A percentile compares a stretch with the other conserved stretches of the same genome.
Conservation (phyloP, 1,140 invertebrate species). For the Hydropsyche tenuis region DNA sequence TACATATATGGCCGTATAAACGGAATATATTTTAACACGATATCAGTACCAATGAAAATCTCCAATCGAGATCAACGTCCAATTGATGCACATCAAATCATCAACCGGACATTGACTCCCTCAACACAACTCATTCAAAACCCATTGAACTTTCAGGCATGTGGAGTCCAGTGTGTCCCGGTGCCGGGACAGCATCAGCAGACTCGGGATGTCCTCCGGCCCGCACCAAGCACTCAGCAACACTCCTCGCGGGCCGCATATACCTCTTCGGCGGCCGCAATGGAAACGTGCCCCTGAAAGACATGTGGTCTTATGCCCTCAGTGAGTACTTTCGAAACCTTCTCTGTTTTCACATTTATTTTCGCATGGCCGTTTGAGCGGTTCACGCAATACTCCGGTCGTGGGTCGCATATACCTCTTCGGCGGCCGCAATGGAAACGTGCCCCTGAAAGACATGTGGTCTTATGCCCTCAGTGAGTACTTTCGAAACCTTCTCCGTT, state of each 20-base stretch:
- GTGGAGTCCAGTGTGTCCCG: conserved; percentile 65
- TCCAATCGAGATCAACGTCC: too few species aligned
- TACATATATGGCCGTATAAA: too few species aligned
- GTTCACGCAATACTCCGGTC: conserved; percentile 68
- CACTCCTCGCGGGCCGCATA: conserved; percentile 73
- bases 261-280: conserved; percentile 85
- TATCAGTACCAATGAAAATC: too few species aligned
- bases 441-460: conserved; percentile 60
- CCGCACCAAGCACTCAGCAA: conserved; percentile 82
- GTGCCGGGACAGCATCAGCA: conserved; percentile 52
- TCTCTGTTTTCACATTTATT: background rate
- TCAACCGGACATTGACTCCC: too few species aligned
- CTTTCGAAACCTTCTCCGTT: background rate
- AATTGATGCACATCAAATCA: too few species aligned
- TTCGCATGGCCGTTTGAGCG: too few species aligned
- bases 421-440: conserved; percentile 81
- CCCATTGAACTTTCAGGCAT: conserved; percentile 53
- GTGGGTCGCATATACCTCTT: conserved; percentile 79
- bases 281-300: conserved; percentile 80
- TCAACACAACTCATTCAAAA: too few species aligned
- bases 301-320: conserved; percentile 84
- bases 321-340: conserved; percentile 63
- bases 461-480: conserved; percentile 78
- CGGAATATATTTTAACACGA: too few species aligned
- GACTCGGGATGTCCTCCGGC: conserved; percentile 67